Percentiles rank a stretch among this genome's conserved stretches.
Evolutionary conservation across 2,113 vertebrate species (phyloP).

Genomic region (Kryptolebias marmoratus): DNA sequence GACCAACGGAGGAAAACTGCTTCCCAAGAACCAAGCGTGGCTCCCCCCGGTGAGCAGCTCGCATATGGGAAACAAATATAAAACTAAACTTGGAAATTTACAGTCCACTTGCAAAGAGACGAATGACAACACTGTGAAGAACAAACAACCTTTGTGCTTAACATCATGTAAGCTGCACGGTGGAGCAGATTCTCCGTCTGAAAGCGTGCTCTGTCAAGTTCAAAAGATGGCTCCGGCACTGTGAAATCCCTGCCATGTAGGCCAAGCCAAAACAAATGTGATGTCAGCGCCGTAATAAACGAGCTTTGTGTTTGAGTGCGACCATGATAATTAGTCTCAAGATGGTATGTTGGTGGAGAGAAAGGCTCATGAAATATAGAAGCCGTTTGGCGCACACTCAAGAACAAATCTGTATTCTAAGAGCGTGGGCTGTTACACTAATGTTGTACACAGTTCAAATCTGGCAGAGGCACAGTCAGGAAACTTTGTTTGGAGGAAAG

Average conservation of each 20-base stretch:
- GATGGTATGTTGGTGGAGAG: slow-evolving; percentile 69
- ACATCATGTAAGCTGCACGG: slow-evolving; percentile 16
- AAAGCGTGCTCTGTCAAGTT: slow-evolving; percentile 35
- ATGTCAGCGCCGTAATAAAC: slow-evolving; percentile 74
- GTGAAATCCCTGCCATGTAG: slow-evolving; percentile 64
- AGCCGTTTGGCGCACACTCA: slow-evolving; percentile 74
- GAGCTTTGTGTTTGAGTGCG: slow-evolving; percentile 73
- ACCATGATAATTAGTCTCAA: slow-evolving; percentile 79
- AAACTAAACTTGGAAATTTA: not conserved
- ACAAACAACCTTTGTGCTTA: slow-evolving; percentile 42
- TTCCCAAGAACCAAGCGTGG: slow-evolving; percentile 44
- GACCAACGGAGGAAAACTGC: slow-evolving; percentile 50
- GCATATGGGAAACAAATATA: not conserved
- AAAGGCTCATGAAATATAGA: slow-evolving; percentile 77
- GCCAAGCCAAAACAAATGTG: slow-evolving; percentile 74
- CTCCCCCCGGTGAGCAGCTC: slow-evolving; percentile 51
- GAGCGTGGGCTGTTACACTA: slow-evolving; percentile 70
- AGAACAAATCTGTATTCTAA: slow-evolving; percentile 75
- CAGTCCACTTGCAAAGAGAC: slow-evolving; percentile 50
- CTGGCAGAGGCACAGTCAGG: slow-evolving; percentile 67
- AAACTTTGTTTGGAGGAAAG: slow-evolving; percentile 72
- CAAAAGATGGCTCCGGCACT: slow-evolving; percentile 41
- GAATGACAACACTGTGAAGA: slow-evolving; percentile 28
- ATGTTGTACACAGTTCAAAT: slow-evolving; percentile 75
- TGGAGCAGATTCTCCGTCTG: slow-evolving; percentile 43